phyloP scores from a whole-genome alignment of 2,113 vertebrate genomes.

The Marmota flaviventris region DNA sequence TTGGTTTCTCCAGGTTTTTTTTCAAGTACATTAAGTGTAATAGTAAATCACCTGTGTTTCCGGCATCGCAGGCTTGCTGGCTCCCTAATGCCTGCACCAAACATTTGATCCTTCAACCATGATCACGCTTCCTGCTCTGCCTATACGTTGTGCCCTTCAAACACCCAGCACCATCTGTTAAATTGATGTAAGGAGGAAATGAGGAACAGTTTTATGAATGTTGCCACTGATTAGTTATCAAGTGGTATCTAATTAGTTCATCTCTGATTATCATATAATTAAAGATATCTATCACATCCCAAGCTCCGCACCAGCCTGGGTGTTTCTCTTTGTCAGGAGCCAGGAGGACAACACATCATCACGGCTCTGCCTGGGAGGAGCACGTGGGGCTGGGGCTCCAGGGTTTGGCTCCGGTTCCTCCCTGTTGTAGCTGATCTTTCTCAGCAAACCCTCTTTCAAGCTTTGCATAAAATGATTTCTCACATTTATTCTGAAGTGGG shows the following conservation, averaged over 20 bases:
- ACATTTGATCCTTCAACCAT: constrained; percentile 75
- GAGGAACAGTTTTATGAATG: constrained; percentile 56
- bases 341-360: not conserved
- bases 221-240: constrained; percentile 73
- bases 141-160: constrained; percentile 30
- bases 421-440: rapidly evolving
- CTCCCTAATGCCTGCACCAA: constrained; percentile 49
- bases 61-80: constrained; percentile 47
- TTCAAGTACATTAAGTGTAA: constrained; percentile 81
- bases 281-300: constrained; percentile 24
- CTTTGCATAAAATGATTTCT: not conserved
- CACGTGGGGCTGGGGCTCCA: not conserved
- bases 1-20: constrained; percentile 80
- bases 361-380: not conserved
- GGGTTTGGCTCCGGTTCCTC: not conserved
- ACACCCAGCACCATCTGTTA: constrained; percentile 80
- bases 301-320: not conserved
- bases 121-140: constrained; percentile 47
- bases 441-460: too few relatives aligned
- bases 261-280: constrained; percentile 71
- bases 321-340: not conserved
- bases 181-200: constrained; percentile 34
- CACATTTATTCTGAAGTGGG: not conserved
- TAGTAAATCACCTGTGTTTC: constrained; percentile 81
- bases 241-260: constrained; percentile 56